Base-by-base conservation (phyloP, 1,140 invertebrate genomes). In the Amyelois transitella region DNA sequence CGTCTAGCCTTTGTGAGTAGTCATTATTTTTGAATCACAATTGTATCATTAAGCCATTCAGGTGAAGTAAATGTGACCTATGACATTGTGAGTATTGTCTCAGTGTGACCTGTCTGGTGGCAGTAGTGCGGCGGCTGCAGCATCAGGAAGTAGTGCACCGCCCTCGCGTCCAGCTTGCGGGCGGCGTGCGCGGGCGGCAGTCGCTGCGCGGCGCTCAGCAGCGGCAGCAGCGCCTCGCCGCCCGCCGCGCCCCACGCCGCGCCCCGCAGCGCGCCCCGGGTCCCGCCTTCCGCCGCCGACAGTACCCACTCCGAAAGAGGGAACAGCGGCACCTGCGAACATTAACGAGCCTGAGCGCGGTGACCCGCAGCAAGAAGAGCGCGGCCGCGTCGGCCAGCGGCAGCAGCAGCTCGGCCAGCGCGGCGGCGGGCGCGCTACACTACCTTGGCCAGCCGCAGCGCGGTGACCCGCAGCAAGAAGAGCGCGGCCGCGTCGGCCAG, bases 91-190 rank as follows among this genome's bases (percentile, higher is more conserved):
- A 6, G 28, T 32, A 6, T 2, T 24, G 28, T 32, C 6, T 6
- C 4, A 2, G 32, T 14, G 8, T 1, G 32, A 62, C 75, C 72
- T 6, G 60, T 44, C 28, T 70, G 66, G 18, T 72, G 71, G 43
- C 72, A 65, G 63, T 75, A 73, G 58, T 73, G 64, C 43, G 72
- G 70, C 56, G 75, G 72, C 55, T 72, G 32, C 32, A 72, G 64
- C 49, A 62, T 55, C 25, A 51, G 55, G 19, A 64, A 55, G 47
- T 1, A 0, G 19, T 1, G 53, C 51, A 12, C 58, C 57, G n/a
- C 58, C 64, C 25, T 64, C 60, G 28, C 38, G 17, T 61, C 53
- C n/a, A 53, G 12, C 10, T 47, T 12, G 60, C 43, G 52, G 44
- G 61, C 61, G 55, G 57, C 43, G 58, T 52, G 61, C 50, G 55